Conservation (phyloP, 2,113 vertebrate species). For the Archocentrus centrarchus region DNA sequence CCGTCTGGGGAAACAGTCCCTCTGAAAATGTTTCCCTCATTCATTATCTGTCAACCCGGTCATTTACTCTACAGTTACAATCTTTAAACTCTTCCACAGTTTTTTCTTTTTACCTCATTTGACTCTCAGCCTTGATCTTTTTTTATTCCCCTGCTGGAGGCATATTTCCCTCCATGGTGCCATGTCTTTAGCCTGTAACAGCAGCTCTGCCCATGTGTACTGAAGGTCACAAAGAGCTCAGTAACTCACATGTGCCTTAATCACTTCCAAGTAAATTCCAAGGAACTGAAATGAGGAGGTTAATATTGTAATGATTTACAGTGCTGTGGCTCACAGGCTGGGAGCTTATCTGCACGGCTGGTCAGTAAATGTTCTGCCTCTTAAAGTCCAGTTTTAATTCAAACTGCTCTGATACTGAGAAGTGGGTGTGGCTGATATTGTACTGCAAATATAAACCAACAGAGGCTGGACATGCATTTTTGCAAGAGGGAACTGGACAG, state of each 20-base stretch:
- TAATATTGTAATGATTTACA: conserved; percentile 19
- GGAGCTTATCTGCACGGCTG: neutral
- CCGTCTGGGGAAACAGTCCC: neutral
- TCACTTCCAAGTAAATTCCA: neutral
- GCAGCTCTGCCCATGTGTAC: neutral
- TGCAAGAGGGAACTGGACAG: neutral
- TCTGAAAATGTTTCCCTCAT: neutral
- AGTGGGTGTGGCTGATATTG: neutral
- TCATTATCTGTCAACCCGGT: neutral
- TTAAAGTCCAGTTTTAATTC: no score
- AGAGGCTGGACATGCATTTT: neutral
- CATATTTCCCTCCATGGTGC: neutral
- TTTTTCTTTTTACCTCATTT: no score
- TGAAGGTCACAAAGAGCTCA: neutral
- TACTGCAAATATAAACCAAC: neutral
- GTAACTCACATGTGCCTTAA: neutral
- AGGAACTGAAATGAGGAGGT: neutral
- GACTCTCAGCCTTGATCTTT: neutral
- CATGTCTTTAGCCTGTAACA: neutral
- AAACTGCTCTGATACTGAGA: neutral
- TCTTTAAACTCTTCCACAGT: neutral
- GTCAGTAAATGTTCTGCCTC: no score
- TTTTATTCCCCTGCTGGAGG: neutral
- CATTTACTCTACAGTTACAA: neutral
- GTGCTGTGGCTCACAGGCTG: neutral